Evolutionary conservation across 2,888 invertebrate genomes (phyloP).

Genomic region (Gordius sp.): DNA sequence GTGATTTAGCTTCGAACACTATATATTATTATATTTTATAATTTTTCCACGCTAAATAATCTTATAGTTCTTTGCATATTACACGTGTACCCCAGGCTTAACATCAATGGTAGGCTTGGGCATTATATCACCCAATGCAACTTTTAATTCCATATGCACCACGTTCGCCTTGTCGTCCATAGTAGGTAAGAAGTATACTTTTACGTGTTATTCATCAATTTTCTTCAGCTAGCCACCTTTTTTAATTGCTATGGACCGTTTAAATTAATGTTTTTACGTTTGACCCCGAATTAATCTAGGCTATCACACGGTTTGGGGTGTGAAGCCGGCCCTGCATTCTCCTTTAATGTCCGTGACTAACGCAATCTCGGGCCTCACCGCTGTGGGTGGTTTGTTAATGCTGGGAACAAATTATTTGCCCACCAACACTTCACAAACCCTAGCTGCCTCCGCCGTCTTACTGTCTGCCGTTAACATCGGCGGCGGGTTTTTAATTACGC

Average conservation of each 20-base stretch:
- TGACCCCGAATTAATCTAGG: too few species aligned
- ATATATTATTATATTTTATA: neutral
- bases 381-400: slow-evolving; percentile 57
- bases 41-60: neutral
- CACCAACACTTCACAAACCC: slow-evolving; percentile 41
- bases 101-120: slow-evolving; percentile 44
- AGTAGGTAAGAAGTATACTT: slow-evolving; percentile 33
- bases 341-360: slow-evolving; percentile 75
- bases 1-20: too few species aligned
- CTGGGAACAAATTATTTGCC: slow-evolving; percentile 53
- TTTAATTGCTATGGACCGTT: too few species aligned
- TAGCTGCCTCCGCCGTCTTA: slow-evolving; percentile 55
- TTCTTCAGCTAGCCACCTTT: too few species aligned
- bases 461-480: slow-evolving; percentile 66
- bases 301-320: slow-evolving; percentile 72
- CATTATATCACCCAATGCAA: slow-evolving; percentile 48
- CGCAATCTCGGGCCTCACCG: slow-evolving; percentile 65
- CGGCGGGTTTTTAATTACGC: slow-evolving; percentile 62
- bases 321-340: slow-evolving; percentile 61
- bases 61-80: neutral
- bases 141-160: slow-evolving; percentile 59
- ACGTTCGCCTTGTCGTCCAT: slow-evolving; percentile 53
- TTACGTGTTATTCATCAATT: neutral
- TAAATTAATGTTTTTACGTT: too few species aligned
- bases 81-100: slow-evolving; percentile 34